A percentile compares a stretch with the other conserved stretches of the same genome.
Evolutionary conservation across 2,113 vertebrate species (phyloP).

Genomic region (Pseudonaja textilis): DNA sequence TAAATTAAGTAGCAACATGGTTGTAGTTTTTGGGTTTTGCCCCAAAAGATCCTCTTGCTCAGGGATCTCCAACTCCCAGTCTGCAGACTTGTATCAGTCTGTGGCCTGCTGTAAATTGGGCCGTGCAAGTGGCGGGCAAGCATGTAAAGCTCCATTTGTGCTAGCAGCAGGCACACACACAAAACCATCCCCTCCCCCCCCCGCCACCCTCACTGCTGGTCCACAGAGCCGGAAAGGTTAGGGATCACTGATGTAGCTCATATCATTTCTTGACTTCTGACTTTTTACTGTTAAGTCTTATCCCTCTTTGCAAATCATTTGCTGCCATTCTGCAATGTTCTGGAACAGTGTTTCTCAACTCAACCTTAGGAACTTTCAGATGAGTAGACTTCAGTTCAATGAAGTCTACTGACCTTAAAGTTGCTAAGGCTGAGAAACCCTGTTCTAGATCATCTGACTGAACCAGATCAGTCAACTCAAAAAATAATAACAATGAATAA

Average conservation of each 20-base stretch:
- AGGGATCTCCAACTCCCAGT: background rate
- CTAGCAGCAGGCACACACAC: background rate
- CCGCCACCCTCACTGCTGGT: background rate
- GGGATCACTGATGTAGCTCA: background rate
- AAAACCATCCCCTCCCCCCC: background rate
- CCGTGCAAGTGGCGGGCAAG: background rate
- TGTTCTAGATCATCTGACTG: background rate
- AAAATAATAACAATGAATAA: background rate
- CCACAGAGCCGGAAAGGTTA: background rate
- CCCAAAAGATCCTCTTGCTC: background rate
- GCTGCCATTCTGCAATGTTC: background rate
- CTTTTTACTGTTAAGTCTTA: background rate
- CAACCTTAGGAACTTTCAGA: background rate
- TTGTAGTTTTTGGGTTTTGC: background rate
- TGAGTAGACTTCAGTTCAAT: background rate
- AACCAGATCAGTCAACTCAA: background rate
- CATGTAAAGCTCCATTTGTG: background rate
- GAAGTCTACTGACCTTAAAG: background rate
- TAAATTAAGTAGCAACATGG: background rate
- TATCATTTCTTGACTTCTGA: background rate
- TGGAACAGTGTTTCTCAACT: background rate
- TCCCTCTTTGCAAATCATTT: background rate
- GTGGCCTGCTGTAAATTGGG: background rate
- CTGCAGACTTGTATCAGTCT: background rate
- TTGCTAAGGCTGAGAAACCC: background rate